phyloP scores from a whole-genome alignment of 2,888 invertebrate species.

The Lysandra coridon region DNA sequence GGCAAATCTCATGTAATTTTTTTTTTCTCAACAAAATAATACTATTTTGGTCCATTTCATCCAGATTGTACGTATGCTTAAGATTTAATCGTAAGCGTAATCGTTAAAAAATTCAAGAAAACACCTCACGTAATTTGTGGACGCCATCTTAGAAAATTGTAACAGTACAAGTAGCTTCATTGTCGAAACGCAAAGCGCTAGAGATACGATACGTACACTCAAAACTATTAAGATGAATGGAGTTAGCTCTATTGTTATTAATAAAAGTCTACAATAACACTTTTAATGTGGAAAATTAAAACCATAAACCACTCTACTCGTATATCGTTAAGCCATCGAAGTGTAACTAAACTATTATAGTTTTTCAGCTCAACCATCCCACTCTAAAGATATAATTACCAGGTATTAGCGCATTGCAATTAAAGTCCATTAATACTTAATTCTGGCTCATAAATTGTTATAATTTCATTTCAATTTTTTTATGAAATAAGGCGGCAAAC shows the following conservation, averaged over 20 bases:
- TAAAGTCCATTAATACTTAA: not conserved
- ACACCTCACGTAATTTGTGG: too few relatives aligned
- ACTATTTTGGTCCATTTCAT: too few relatives aligned
- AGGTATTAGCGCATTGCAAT: not conserved
- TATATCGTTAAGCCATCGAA: not conserved
- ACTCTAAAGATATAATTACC: slow-evolving; percentile 6
- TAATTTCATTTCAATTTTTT: not conserved
- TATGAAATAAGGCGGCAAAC: too few relatives aligned
- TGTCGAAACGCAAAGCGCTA: too few relatives aligned
- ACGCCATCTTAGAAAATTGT: too few relatives aligned
- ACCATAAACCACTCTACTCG: not conserved
- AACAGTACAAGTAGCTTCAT: too few relatives aligned
- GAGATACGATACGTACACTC: not conserved
- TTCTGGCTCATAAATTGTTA: not conserved
- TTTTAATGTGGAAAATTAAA: not conserved
- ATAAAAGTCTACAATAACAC: not conserved
- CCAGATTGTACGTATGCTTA: too few relatives aligned
- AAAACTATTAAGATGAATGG: not conserved
- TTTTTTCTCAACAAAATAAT: too few relatives aligned
- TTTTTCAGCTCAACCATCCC: not conserved
- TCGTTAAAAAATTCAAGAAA: too few relatives aligned
- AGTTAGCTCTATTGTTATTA: not conserved
- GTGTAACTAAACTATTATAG: not conserved
- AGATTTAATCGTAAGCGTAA: too few relatives aligned
- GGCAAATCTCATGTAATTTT: too few relatives aligned